Conservation (phyloP, 2,797 vertebrate genomes). For the Momotus momota region DNA sequence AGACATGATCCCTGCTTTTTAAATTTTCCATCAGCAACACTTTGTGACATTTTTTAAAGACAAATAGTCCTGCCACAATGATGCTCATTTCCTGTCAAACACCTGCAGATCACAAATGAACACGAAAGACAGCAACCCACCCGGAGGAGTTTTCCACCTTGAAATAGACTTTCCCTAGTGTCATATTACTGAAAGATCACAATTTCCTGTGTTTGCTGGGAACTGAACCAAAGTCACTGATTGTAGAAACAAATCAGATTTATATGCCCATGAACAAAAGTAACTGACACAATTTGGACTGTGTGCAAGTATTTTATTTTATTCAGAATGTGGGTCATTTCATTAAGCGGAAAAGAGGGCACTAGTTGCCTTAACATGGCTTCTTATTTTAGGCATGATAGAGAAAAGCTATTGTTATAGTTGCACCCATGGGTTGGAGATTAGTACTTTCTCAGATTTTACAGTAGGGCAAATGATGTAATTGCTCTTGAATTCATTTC, state of each 20-base stretch:
- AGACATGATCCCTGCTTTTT: not conserved
- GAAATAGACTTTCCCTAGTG: not conserved
- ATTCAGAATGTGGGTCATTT: not conserved
- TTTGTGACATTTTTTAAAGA: conserved; percentile 39
- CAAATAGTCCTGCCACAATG: conserved; percentile 25
- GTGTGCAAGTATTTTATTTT: not conserved
- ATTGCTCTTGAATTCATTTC: not conserved
- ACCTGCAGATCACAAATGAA: conserved; percentile 26
- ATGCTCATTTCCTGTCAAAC: conserved; percentile 42
- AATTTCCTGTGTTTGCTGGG: conserved; percentile 12
- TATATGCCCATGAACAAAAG: not conserved
- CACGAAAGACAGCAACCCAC: conserved; percentile 23
- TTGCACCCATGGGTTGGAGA: not conserved
- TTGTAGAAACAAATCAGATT: not conserved
- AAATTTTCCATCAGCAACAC: not conserved
- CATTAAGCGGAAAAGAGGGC: not conserved
- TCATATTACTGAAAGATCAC: conserved; percentile 5
- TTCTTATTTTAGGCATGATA: not conserved
- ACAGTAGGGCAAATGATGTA: not conserved
- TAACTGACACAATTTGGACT: not conserved
- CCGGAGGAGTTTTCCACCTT: conserved; percentile 41
- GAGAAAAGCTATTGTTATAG: not conserved
- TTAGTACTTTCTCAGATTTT: not conserved
- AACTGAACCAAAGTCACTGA: not conserved
- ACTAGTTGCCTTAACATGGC: not conserved